Conservation (phyloP, 2,888 invertebrate species). For the Coremacera marginata region DNA sequence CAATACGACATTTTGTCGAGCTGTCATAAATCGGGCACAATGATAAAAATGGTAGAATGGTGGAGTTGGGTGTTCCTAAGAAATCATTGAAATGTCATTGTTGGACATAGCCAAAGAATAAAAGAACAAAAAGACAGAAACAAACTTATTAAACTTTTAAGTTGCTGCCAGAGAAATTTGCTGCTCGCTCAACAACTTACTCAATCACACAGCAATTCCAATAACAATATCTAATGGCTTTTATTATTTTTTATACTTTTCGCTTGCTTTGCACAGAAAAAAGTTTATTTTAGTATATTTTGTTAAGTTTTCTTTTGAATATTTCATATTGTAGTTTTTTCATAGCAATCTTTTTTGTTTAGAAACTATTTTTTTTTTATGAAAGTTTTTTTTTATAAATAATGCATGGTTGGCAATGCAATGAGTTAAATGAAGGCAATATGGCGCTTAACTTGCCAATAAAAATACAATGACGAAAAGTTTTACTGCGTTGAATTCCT, state of each 20-base stretch:
- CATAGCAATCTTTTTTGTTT: not conserved
- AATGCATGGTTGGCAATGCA: too few relatives aligned
- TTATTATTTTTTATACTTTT: not conserved
- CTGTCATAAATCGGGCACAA: not conserved
- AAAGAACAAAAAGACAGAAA: not conserved
- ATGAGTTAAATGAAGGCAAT: too few relatives aligned
- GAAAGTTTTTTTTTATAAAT: not conserved
- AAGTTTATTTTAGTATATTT: not conserved
- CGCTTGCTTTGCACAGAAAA: not conserved
- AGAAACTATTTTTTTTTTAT: not conserved
- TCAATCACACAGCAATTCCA: not conserved
- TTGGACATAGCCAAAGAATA: not conserved
- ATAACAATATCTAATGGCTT: not conserved
- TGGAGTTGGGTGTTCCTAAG: not conserved
- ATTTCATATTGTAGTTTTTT: not conserved
- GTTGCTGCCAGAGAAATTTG: too few relatives aligned
- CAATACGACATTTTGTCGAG: not conserved
- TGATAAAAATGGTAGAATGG: not conserved
- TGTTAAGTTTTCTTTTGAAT: not conserved
- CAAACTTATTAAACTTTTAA: not conserved
- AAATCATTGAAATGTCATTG: conserved; percentile 21
- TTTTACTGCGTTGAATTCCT: not conserved
- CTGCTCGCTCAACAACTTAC: not conserved
- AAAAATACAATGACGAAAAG: conserved; percentile 4
- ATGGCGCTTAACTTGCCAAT: not conserved